Conservation (phyloP, 92 coral and sea anemone genomes). For the Epizoanthus illoricatus region DNA sequence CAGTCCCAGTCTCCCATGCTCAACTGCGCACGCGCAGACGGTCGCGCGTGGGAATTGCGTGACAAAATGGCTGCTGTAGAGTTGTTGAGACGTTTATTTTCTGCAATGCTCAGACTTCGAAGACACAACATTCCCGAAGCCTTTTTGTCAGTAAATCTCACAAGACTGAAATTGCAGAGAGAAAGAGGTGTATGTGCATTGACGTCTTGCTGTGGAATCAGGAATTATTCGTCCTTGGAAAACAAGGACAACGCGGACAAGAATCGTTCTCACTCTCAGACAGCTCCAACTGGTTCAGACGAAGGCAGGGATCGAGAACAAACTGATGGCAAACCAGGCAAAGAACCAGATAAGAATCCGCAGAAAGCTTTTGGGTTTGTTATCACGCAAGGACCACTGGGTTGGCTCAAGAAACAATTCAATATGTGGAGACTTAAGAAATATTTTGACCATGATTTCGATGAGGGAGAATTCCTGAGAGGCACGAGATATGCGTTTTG, state of each 20-base stretch:
- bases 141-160: background rate
- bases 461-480: conserved; percentile 78
- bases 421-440: conserved; percentile 72
- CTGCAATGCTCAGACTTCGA: background rate
- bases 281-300: background rate
- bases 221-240: conserved; percentile 28
- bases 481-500: conserved; percentile 92
- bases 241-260: background rate
- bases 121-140: background rate
- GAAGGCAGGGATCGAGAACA: background rate
- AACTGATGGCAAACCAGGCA: background rate
- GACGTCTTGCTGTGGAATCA: background rate
- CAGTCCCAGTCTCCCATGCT: background rate
- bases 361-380: conserved; percentile 33
- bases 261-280: background rate
- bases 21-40: no score
- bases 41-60: no score
- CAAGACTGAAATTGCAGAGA: conserved; percentile 1
- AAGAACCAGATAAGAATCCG: background rate
- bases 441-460: conserved; percentile 82
- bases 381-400: conserved; percentile 67
- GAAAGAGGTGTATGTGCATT: background rate
- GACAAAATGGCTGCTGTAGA: conserved; percentile 11
- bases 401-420: conserved; percentile 69
- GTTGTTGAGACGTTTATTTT: background rate